phyloP scores from a whole-genome alignment of 2,888 invertebrate genomes.

The Ptilodon capucinus region DNA sequence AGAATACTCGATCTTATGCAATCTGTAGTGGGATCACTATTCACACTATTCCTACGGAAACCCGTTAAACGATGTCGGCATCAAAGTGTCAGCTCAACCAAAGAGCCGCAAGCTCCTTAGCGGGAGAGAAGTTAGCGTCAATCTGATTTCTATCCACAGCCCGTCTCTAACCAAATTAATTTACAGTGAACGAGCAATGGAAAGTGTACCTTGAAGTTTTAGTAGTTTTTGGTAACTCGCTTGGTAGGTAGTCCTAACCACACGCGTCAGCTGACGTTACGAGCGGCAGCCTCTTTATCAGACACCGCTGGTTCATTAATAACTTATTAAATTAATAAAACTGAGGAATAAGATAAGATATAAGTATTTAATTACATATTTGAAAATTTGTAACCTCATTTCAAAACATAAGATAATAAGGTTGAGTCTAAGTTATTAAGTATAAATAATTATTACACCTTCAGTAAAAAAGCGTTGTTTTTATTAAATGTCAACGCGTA shows the following conservation, averaged over 20 bases:
- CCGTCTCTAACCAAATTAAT: too few relatives aligned
- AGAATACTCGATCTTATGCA: too few relatives aligned
- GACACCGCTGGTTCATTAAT: constrained; percentile 12
- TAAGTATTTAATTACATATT: too few relatives aligned
- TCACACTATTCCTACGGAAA: not conserved
- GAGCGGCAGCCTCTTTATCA: constrained; percentile 19
- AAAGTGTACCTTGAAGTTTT: not conserved
- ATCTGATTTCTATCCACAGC: not conserved
- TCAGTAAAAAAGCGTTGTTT: not conserved
- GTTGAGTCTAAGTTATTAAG: too few relatives aligned
- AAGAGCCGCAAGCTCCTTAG: not conserved
- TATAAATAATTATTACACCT: too few relatives aligned
- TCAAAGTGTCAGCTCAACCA: not conserved
- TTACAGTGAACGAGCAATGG: not conserved
- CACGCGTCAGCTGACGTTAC: constrained; percentile 9
- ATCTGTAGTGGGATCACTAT: not conserved
- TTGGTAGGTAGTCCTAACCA: not conserved
- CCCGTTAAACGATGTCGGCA: not conserved
- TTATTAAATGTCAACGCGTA: constrained; percentile 4
- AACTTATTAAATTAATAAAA: too few relatives aligned
- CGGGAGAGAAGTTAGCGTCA: not conserved
- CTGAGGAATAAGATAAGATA: too few relatives aligned
- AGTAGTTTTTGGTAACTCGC: not conserved
- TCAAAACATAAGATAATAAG: too few relatives aligned
- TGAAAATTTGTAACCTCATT: too few relatives aligned